Conservation (phyloP, 2,888 invertebrate species). For the Protula sp. region DNA sequence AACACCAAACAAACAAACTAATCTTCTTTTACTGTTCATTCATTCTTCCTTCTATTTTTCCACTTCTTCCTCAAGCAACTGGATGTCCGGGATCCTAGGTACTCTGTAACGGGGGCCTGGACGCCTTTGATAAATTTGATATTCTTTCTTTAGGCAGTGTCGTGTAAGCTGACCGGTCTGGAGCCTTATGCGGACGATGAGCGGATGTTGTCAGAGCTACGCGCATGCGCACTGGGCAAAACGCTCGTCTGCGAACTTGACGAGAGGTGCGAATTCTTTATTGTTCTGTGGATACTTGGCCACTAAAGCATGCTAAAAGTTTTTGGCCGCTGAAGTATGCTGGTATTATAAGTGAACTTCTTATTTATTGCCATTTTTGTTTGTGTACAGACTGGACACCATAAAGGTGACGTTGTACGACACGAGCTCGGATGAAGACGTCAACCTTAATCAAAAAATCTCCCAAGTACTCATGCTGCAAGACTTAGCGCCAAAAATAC, state of each 20-base stretch:
- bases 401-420: background rate
- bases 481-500: background rate
- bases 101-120: too few species aligned
- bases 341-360: too few species aligned
- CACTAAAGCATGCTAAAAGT: too few species aligned
- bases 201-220: background rate
- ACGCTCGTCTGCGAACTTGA: background rate
- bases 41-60: too few species aligned
- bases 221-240: background rate
- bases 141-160: background rate
- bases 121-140: too few species aligned
- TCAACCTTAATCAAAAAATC: background rate
- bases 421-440: background rate
- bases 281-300: background rate
- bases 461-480: background rate
- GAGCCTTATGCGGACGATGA: background rate
- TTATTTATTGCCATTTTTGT: background rate
- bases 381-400: background rate
- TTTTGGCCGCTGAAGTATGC: too few species aligned
- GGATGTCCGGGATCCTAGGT: too few species aligned
- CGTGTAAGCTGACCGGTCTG: conserved; percentile 1
- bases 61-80: too few species aligned
- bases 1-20: too few species aligned
- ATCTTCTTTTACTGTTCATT: too few species aligned
- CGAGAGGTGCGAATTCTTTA: background rate